Evolutionary conservation across 37 sponge, comb jelly and placozoan genomes (phyloP).

Genomic region (Bolinopsis microptera): DNA sequence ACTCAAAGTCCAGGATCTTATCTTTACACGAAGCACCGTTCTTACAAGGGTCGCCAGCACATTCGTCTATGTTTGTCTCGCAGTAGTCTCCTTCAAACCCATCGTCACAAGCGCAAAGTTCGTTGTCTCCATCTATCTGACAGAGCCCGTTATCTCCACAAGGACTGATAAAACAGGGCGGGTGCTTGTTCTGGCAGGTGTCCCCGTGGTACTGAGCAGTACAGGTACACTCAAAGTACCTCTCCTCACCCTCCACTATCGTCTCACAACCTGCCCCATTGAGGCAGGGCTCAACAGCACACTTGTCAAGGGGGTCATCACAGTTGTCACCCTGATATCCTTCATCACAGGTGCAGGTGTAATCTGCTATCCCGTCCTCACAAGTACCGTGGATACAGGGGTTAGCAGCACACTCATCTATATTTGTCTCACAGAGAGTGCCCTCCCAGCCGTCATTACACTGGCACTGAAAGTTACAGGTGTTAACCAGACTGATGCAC

Average conservation of each 20-base stretch:
- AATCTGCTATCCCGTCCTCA: background rate
- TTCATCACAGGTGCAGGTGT: constrained; percentile 48
- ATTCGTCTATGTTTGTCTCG: constrained; percentile 38
- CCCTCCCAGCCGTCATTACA: constrained; percentile 59
- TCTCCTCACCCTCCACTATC: constrained; percentile 29
- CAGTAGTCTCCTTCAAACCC: constrained; percentile 21
- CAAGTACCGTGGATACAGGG: constrained; percentile 57
- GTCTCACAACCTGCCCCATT: constrained; percentile 38
- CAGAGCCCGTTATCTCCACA: constrained; percentile 46
- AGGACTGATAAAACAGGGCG: constrained; percentile 42
- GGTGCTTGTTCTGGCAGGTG: background rate
- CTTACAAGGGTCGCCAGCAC: constrained; percentile 19
- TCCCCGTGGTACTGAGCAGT: constrained; percentile 31
- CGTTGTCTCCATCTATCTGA: background rate
- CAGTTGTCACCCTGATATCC: constrained; percentile 24
- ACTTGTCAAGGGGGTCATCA: constrained; percentile 6
- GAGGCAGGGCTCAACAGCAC: background rate
- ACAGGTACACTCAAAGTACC: constrained; percentile 3
- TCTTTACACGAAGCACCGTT: constrained; percentile 36
- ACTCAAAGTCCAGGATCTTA: background rate
- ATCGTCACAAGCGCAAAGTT: constrained; percentile 37
- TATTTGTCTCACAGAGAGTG: background rate
- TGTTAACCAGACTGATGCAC: constrained; percentile 23
- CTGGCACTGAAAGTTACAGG: constrained; percentile 30
- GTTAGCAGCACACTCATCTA: constrained; percentile 29